A percentile compares a stretch with the other conserved stretches of the same genome.
Evolutionary conservation across 2,113 vertebrate species (phyloP).

Genomic region (Monarcha castaneiventris): DNA sequence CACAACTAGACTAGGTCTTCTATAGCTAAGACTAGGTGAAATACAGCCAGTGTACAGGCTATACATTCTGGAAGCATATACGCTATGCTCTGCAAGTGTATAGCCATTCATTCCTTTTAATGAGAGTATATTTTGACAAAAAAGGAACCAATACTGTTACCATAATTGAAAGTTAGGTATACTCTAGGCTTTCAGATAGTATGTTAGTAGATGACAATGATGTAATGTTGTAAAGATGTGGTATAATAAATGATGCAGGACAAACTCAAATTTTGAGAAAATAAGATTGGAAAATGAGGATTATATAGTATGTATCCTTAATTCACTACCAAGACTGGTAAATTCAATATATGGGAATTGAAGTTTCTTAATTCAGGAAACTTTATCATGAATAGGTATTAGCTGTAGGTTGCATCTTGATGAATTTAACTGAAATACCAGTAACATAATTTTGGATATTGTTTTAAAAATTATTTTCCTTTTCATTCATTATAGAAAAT

Average conservation of each 20-base stretch:
- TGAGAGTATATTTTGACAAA: background rate
- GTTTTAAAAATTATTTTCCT: background rate
- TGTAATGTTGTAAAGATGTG: background rate
- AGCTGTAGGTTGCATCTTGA: background rate
- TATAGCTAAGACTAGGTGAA: background rate
- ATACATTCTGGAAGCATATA: background rate
- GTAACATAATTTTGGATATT: background rate
- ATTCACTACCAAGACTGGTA: background rate
- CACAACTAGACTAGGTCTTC: background rate
- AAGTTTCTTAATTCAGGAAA: background rate
- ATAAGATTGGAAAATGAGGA: background rate
- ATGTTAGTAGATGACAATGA: background rate
- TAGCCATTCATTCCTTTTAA: background rate
- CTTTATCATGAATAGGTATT: background rate
- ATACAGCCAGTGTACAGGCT: background rate
- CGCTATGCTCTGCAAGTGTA: background rate
- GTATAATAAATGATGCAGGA: background rate
- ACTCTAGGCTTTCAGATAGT: background rate
- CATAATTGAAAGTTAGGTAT: background rate
- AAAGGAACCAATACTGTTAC: background rate
- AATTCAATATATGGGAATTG: background rate
- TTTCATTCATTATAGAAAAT: background rate
- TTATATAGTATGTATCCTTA: background rate
- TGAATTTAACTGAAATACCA: background rate
- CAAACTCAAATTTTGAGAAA: background rate